These are phyloP conservation scores for Coreius guichenoti DNA, from an alignment of 2,797 vertebrate genomes.

Conservation along the genomic window DNA sequence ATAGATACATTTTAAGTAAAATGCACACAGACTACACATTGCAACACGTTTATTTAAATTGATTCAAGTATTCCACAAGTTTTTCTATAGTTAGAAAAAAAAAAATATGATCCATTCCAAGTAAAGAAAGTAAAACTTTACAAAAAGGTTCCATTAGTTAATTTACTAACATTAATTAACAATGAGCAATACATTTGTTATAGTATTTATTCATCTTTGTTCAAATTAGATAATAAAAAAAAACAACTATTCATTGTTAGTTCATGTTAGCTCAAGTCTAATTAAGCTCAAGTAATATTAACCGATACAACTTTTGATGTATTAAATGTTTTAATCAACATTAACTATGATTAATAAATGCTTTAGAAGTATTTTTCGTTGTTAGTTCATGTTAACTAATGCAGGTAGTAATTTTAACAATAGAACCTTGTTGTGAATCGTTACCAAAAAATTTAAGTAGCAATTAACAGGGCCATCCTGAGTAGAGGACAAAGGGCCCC, in stretches of 20 bases:
- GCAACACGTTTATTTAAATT: background rate
- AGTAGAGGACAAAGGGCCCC: background rate
- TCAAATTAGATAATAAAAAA: background rate
- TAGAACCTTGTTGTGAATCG: background rate
- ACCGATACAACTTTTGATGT: background rate
- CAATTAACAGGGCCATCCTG: background rate
- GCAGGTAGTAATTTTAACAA: background rate
- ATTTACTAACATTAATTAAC: background rate
- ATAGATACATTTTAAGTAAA: background rate
- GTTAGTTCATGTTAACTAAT: too few species aligned
- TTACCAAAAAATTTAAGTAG: background rate
- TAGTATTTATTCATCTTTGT: background rate
- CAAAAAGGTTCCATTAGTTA: background rate
- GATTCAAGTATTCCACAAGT: background rate
- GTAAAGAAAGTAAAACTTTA: background rate
- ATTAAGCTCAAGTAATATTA: background rate
- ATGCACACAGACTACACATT: too few species aligned
- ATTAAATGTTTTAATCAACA: background rate
- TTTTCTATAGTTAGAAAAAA: background rate
- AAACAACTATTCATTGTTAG: background rate
- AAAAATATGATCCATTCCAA: background rate
- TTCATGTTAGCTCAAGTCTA: background rate
- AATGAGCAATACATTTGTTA: background rate
- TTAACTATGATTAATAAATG: background rate
- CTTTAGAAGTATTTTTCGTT: background rate